Percentiles rank a stretch among this genome's conserved stretches.
These are phyloP conservation scores for Ochotona curzoniae DNA, from an alignment of 2,113 vertebrate genomes.

Conservation along the genomic window DNA sequence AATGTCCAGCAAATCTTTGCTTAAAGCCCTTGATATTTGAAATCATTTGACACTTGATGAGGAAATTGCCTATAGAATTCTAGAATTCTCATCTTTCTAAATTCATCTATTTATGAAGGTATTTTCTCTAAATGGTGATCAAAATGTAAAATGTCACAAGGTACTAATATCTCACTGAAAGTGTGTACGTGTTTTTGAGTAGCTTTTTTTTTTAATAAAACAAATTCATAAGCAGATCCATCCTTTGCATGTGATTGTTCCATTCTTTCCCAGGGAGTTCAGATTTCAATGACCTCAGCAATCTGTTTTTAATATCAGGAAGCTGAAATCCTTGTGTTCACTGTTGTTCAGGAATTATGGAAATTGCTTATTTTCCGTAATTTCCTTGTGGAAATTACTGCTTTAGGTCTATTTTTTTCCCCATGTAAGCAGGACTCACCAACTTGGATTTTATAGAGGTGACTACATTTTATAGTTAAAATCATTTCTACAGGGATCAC, in stretches of 20 bases:
- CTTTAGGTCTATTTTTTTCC: slow-evolving; percentile 32
- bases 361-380: neutral
- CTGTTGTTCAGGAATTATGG: neutral
- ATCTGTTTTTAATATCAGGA: slow-evolving; percentile 57
- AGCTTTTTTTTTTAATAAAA: slow-evolving; percentile 72
- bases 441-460: neutral
- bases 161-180: slow-evolving; percentile 71
- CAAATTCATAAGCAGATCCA: slow-evolving; percentile 68
- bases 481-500: slow-evolving; percentile 42
- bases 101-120: slow-evolving; percentile 74
- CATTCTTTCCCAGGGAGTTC: slow-evolving; percentile 65
- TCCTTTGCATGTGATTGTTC: slow-evolving; percentile 74
- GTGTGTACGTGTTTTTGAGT: slow-evolving; percentile 66
- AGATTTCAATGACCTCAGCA: slow-evolving; percentile 50
- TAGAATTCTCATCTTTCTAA: slow-evolving; percentile 70
- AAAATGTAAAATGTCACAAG: slow-evolving; percentile 70
- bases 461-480: slow-evolving; percentile 39
- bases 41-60: slow-evolving; percentile 63
- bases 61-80: slow-evolving; percentile 64
- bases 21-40: slow-evolving; percentile 70
- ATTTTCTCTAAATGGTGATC: slow-evolving; percentile 72
- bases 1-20: slow-evolving; percentile 67
- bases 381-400: slow-evolving; percentile 34
- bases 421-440: slow-evolving; percentile 40
- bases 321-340: slow-evolving; percentile 39